Base-by-base conservation (phyloP, 2,797 vertebrate genomes). In the Pitangus sulphuratus region DNA sequence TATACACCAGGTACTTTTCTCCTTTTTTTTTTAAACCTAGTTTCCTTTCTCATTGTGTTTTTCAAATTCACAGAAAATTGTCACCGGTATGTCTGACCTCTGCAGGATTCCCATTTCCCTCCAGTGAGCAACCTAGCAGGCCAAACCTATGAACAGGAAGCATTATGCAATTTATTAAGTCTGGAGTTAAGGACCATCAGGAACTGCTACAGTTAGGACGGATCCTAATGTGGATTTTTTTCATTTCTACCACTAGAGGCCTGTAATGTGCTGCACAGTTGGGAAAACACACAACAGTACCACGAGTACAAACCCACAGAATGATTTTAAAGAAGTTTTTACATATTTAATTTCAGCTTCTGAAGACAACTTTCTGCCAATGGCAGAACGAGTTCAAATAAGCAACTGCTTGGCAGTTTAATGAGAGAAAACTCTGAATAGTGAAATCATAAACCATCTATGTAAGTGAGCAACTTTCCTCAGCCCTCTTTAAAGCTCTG, bases 231-330 rank as follows among this genome's bases (percentile, higher is more conserved):
- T 17, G 39, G 33, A 18, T 17, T 40, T 11, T 66, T 70, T 60
- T 11, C 15, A 20, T 78, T 95, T 87, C 83, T 70, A 76, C 96
- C 96, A 95, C 95, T 96, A 97, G 95, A 95, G 95, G 97, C 56
- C 96, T 66, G 84, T 89, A 76, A 90, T 5, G 89, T 72, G 75
- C 95, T 87, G 69, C 1, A 4, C 24, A 72, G 77, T 77, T 74
- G 16, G 39, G 58, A 85, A 91, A 91, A 50, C 9, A 28, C 37
- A 71, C 6, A 21, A 28, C 16, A 51, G 48, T 12, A 64, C 35
- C 0, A 0, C 1, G 2, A 83, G 30, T 50, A 60, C n/a, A 61
- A 82, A 84, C 28, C 18, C 54, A n/a, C 39, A 15, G 9, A 16
- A 18, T 8, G 42, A 35, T 83, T 81, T 71, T 33, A 56, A 93